phyloP scores from a whole-genome alignment of 2,888 invertebrate genomes.

The Andrena dorsata region DNA sequence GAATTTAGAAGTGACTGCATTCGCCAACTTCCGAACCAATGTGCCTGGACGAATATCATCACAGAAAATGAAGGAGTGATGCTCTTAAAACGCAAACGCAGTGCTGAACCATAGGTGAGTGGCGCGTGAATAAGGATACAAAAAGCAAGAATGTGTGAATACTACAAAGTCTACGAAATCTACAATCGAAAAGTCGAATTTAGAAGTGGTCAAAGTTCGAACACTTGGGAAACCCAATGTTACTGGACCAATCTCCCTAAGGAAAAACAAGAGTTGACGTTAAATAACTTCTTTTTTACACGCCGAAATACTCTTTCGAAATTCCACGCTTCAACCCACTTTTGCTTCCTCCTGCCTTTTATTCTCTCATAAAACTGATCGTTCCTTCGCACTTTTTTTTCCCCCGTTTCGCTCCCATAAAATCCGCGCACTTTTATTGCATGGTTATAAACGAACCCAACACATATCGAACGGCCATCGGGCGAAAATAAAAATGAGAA shows the following conservation, averaged over 20 bases:
- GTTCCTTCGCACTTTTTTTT: not conserved
- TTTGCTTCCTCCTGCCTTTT: not conserved
- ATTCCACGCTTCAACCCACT: not conserved
- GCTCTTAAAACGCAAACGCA: not conserved
- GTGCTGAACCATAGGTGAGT: not conserved
- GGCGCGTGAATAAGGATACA: not conserved
- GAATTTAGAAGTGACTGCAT: not conserved
- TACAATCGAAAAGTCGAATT: not conserved
- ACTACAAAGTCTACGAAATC: too few relatives aligned
- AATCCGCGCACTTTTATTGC: constrained; percentile 5
- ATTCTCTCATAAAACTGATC: not conserved
- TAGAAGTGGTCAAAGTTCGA: not conserved
- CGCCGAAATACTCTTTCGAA: not conserved
- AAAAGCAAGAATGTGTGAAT: not conserved
- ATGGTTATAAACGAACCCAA: not conserved
- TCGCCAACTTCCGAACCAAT: not conserved
- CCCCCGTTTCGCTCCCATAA: constrained; percentile 1
- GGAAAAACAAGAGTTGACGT: not conserved
- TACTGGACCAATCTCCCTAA: not conserved
- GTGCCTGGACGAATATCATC: not conserved
- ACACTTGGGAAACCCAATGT: too few relatives aligned
- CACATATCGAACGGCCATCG: not conserved
- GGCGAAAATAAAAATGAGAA: constrained; percentile 3
- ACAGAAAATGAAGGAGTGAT: not conserved
- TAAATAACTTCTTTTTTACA: too few relatives aligned